phyloP scores from a whole-genome alignment of 2,113 vertebrate genomes.

The Eretmochelys imbricata region DNA sequence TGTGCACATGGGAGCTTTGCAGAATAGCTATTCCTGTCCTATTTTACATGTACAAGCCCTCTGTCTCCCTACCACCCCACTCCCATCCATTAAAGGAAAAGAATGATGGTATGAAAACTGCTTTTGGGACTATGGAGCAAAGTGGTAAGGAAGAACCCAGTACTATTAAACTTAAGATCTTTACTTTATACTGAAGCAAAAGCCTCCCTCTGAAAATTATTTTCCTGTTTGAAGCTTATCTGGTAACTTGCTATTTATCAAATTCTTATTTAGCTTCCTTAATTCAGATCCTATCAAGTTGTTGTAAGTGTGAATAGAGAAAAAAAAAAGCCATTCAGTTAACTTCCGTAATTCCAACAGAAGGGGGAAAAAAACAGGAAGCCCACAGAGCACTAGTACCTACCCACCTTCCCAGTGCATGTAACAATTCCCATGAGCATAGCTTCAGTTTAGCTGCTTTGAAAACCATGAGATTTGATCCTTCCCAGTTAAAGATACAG shows the following conservation, averaged over 20 bases:
- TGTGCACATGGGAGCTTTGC: not conserved
- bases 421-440: slow-evolving; percentile 39
- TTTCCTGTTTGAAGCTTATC: slow-evolving; percentile 44
- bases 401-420: slow-evolving; percentile 48
- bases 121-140: not conserved
- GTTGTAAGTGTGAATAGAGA: slow-evolving; percentile 74
- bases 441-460: slow-evolving; percentile 19
- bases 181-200: not conserved
- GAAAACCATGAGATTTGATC: not conserved
- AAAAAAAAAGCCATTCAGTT: slow-evolving; percentile 49
- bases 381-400: slow-evolving; percentile 29
- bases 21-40: not conserved
- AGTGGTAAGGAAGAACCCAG: rapidly evolving
- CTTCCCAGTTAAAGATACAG: not conserved
- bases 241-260: slow-evolving; percentile 53
- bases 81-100: not conserved
- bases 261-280: slow-evolving; percentile 68
- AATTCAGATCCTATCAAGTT: slow-evolving; percentile 73
- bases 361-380: slow-evolving; percentile 62
- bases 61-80: not conserved
- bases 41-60: not conserved
- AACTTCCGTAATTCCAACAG: slow-evolving; percentile 61
- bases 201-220: slow-evolving; percentile 53
- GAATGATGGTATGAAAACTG: rapidly evolving
- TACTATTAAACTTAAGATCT: not conserved